Evolutionary conservation across 2,888 invertebrate genomes (phyloP).

Genomic region (Stenodera caucasica): DNA sequence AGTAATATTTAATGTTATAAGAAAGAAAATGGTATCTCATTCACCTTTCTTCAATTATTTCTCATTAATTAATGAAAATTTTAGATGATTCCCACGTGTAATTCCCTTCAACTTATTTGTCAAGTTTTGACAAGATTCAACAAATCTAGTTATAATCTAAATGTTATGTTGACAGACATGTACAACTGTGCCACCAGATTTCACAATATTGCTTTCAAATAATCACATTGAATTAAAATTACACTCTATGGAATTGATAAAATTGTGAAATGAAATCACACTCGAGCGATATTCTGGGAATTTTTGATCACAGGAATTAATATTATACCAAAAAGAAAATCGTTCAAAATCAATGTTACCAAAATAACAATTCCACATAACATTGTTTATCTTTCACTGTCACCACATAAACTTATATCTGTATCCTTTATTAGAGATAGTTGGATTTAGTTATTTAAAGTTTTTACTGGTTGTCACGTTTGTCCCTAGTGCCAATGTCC

Average conservation of each 20-base stretch:
- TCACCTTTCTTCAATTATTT: too few relatives aligned
- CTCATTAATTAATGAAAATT: too few relatives aligned
- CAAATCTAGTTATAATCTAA: neutral
- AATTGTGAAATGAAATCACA: too few relatives aligned
- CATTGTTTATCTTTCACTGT: neutral
- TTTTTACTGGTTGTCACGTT: neutral
- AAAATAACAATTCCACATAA: neutral
- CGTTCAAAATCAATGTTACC: neutral
- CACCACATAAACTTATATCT: too few relatives aligned
- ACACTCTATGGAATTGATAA: too few relatives aligned
- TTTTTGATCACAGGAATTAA: too few relatives aligned
- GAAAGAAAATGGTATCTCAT: too few relatives aligned
- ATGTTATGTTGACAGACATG: neutral
- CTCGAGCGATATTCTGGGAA: too few relatives aligned
- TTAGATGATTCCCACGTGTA: neutral
- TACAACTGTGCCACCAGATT: neutral
- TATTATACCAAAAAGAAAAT: too few relatives aligned
- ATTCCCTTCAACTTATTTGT: neutral
- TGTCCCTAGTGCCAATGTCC: neutral
- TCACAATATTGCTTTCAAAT: neutral
- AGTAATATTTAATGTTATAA: too few relatives aligned
- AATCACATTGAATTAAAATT: neutral
- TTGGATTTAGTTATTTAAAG: neutral
- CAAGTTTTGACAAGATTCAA: neutral
- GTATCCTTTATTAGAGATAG: neutral